These are phyloP conservation scores for Etia nguti DNA, from an alignment of 2,113 vertebrate genomes.

Conservation along the genomic window DNA sequence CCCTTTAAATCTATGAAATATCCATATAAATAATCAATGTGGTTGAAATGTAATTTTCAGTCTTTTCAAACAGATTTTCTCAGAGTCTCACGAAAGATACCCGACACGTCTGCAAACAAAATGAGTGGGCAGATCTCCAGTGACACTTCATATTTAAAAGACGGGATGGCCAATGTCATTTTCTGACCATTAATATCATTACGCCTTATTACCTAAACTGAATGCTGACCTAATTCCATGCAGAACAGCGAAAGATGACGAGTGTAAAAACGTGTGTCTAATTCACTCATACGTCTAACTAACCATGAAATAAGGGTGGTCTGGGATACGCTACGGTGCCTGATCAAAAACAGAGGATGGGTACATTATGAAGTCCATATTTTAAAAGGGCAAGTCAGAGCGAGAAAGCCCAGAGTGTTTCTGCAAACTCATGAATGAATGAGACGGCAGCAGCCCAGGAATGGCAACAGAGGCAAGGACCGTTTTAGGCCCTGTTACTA, in stretches of 20 bases:
- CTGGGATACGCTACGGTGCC: neutral
- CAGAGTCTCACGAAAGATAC: neutral
- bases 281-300: slow-evolving; percentile 14
- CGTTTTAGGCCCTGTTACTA: slow-evolving; percentile 66
- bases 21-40: neutral
- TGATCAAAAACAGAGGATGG: neutral
- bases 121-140: neutral
- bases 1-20: neutral
- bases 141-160: neutral
- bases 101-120: neutral
- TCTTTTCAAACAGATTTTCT: neutral
- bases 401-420: neutral
- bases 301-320: slow-evolving; percentile 19
- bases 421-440: slow-evolving; percentile 65
- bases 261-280: slow-evolving; percentile 3
- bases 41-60: neutral
- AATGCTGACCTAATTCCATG: slow-evolving; percentile 7
- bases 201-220: neutral
- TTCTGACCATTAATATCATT: neutral
- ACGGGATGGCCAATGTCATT: neutral
- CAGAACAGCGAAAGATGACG: neutral
- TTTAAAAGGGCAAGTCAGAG: neutral
- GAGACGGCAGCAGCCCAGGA: slow-evolving; percentile 34
- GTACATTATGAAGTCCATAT: neutral
- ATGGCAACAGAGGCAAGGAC: slow-evolving; percentile 56